phyloP scores from a whole-genome alignment of 2,797 vertebrate species.

The Adelosebastes latens region DNA sequence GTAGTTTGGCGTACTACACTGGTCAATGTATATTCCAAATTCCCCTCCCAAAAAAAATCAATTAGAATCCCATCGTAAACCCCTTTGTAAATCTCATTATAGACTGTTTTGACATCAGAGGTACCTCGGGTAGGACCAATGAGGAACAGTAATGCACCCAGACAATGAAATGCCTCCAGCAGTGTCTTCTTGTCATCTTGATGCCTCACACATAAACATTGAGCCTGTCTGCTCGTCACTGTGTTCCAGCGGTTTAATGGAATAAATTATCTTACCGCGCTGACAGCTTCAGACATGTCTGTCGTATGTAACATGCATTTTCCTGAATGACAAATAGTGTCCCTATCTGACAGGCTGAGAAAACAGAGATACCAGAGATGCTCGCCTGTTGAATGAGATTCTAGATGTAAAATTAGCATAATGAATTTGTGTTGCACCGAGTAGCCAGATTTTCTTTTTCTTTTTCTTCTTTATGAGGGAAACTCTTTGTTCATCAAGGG shows the following conservation, averaged over 20 bases:
- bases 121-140: not conserved
- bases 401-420: not conserved
- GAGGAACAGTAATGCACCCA: constrained; percentile 14
- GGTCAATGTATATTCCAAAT: not conserved
- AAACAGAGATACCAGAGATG: not conserved
- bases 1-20: not conserved
- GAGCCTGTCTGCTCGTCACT: constrained; percentile 54
- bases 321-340: constrained; percentile 47
- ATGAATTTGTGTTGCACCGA: not conserved
- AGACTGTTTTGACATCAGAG: constrained; percentile 17
- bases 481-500: not conserved
- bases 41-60: not conserved
- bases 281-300: constrained; percentile 52
- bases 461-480: not conserved
- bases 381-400: constrained; percentile 4
- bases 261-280: constrained; percentile 62
- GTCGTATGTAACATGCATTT: constrained; percentile 40
- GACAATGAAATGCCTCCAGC: constrained; percentile 53
- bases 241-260: constrained; percentile 61
- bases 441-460: not conserved
- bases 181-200: constrained; percentile 49
- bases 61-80: not conserved
- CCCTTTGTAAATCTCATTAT: constrained; percentile 13
- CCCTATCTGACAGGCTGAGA: constrained; percentile 44
- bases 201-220: constrained; percentile 58